Evolutionary conservation across 2,888 invertebrate genomes (phyloP).

Genomic region (Synergus laeviventris): DNA sequence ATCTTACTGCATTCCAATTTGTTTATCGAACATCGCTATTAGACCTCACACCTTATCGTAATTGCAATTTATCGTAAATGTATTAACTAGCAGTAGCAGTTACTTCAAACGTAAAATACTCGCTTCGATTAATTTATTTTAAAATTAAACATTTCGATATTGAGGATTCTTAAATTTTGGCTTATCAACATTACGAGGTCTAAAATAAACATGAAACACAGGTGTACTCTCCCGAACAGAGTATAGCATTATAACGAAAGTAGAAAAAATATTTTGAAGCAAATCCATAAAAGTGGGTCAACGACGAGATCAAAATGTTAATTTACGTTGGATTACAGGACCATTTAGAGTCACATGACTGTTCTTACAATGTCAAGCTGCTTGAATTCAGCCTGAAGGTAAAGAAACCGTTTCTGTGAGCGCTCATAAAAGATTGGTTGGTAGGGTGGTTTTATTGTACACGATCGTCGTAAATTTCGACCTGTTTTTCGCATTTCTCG

Average conservation of each 20-base stretch:
- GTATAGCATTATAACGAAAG: not conserved
- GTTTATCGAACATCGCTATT: not conserved
- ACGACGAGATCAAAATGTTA: not conserved
- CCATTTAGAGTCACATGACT: not conserved
- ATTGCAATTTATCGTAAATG: too few relatives aligned
- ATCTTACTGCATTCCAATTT: conserved; percentile 31
- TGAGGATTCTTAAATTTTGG: too few relatives aligned
- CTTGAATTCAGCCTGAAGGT: not conserved
- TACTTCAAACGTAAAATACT: too few relatives aligned
- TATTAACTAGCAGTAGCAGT: too few relatives aligned
- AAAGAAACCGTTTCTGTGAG: conserved; percentile 7
- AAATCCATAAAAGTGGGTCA: not conserved
- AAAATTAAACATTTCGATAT: too few relatives aligned
- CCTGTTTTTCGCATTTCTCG: conserved; percentile 45
- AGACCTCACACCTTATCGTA: too few relatives aligned
- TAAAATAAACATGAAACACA: too few relatives aligned
- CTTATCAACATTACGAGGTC: too few relatives aligned
- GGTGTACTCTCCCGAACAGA: too few relatives aligned
- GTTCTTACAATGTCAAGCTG: not conserved
- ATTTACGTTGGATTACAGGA: not conserved
- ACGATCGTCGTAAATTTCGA: conserved; percentile 63
- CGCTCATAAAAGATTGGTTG: conserved; percentile 57
- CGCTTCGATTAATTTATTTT: too few relatives aligned
- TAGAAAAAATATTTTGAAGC: not conserved
- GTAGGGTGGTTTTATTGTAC: conserved; percentile 57